Conservation (phyloP, 2,888 invertebrate genomes). For the Gasteruption jaculator region DNA sequence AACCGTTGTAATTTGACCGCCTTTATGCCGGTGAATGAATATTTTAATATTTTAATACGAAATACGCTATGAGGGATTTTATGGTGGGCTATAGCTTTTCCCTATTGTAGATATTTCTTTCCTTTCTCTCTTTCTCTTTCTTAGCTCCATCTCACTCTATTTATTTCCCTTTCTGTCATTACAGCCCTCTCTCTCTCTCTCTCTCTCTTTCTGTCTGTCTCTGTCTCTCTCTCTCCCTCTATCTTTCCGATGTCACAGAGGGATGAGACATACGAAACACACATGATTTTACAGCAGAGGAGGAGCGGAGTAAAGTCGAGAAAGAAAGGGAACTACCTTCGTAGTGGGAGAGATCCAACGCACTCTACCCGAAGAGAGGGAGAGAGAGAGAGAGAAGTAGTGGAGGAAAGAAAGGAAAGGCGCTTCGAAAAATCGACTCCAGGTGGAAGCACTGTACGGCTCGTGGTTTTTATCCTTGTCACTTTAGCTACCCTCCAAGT, state of each 20-base stretch:
- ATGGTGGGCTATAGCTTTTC: slow-evolving; percentile 33
- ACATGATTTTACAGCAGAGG: too few relatives aligned
- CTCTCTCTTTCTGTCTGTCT: too few relatives aligned
- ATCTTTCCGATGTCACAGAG: too few relatives aligned
- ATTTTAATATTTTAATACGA: slow-evolving; percentile 51
- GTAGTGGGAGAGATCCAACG: neutral
- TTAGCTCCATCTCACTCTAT: slow-evolving; percentile 19
- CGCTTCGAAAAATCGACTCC: slow-evolving; percentile 16
- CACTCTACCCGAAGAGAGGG: slow-evolving; percentile 10
- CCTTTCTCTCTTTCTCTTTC: slow-evolving; percentile 14
- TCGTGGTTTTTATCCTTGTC: slow-evolving; percentile 6
- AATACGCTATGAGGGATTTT: slow-evolving; percentile 43
- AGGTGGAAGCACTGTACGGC: slow-evolving; percentile 40
- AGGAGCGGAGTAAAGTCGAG: slow-evolving; percentile 2
- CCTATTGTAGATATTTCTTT: slow-evolving; percentile 33
- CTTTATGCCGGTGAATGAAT: slow-evolving; percentile 47
- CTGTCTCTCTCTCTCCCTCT: too few relatives aligned
- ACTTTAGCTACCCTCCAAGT: too few relatives aligned
- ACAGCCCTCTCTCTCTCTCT: slow-evolving; percentile 17
- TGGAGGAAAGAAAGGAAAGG: slow-evolving; percentile 8
- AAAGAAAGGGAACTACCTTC: neutral
- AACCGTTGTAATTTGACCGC: slow-evolving; percentile 45
- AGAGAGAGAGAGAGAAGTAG: slow-evolving; percentile 8
- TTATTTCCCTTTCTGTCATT: slow-evolving; percentile 3
- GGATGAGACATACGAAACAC: too few relatives aligned